phyloP scores from a whole-genome alignment of 2,113 vertebrate genomes.

The Dissostichus mawsoni region DNA sequence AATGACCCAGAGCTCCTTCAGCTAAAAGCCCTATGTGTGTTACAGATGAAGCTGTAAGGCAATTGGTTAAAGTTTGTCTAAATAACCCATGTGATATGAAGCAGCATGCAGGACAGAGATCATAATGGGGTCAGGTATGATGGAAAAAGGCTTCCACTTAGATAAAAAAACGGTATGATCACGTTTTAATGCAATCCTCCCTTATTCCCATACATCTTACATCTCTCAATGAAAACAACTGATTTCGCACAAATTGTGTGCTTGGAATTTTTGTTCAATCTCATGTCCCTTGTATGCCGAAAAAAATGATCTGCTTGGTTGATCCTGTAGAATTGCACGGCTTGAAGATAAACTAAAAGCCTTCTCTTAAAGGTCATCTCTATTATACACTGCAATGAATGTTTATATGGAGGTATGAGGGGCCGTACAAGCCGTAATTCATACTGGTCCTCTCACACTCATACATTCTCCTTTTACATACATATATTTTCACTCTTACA shows the following conservation, averaged over 20 bases:
- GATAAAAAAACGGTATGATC: neutral
- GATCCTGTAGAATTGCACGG: neutral
- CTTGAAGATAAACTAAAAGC: too few species aligned
- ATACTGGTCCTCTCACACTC: too few species aligned
- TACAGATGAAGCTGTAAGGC: neutral
- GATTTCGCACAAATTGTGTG: conserved; percentile 28
- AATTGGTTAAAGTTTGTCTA: neutral
- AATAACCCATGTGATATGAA: neutral
- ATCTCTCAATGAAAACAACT: neutral
- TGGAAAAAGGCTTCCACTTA: neutral
- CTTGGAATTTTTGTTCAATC: too few species aligned
- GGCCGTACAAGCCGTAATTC: too few species aligned
- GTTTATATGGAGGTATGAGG: neutral
- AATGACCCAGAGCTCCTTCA: neutral
- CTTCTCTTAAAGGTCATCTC: neutral
- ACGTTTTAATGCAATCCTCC: conserved; percentile 41
- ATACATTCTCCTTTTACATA: too few species aligned
- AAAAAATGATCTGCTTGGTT: neutral
- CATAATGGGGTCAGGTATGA: neutral
- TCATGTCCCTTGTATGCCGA: neutral
- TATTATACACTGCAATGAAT: neutral
- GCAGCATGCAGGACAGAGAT: neutral
- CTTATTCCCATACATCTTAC: conserved; percentile 13
- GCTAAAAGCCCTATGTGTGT: neutral
- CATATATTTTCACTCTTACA: too few species aligned